Evolutionary conservation across 2,113 vertebrate genomes (phyloP), one percentile per base, ranked within the genome.

Genomic region (Malurus melanocephalus): DNA sequence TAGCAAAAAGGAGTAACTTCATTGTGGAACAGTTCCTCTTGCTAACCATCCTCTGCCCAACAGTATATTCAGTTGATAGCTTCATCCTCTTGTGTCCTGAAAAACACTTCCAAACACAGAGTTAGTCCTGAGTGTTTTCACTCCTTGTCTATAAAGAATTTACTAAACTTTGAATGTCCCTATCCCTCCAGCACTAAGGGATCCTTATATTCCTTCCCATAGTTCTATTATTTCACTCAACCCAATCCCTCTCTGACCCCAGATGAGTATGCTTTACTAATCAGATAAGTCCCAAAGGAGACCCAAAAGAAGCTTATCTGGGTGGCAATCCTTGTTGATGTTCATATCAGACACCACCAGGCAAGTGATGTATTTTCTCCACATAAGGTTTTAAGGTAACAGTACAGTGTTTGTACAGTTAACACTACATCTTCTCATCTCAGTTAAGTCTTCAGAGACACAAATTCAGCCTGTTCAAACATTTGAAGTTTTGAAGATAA

Each of bases 211-310:
- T 6, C 7, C 27, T 89, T 59, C 9, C 49, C 27, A 32, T 11
- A 66, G 13, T 28, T 49, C 6, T 18, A 13, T 13, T 32, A 19
- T 87, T 85, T 77, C 59, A 42, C 22, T 18, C 30, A 35, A 24
- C 17, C 2, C 2, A 5, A 1, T 8, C 16, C 13, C 3, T 35
- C 26, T 42, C 35, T 35, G 11, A 56, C 8, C 30, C 22, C 35
- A 61, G 16, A 59, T 59, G 53, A 42, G 2, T 49, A 10, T 80
- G 19, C 46, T 90, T 67, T 30, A 27, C 32, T 15, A 24, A 55
- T 7, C 53, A 38, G 8, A 40, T 7, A 11, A n/a, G 6, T 67
- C 18, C 43, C 21, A 80, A 80, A 76, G n/a, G 20, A 83, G 16
- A 64, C 28, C 16, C 3, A 0, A 81, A 69, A 64, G 14, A 65